Percentiles rank a stretch among this genome's conserved stretches.
Conservation (phyloP, 2,888 invertebrate genomes). For the Argyra leucocephala region DNA sequence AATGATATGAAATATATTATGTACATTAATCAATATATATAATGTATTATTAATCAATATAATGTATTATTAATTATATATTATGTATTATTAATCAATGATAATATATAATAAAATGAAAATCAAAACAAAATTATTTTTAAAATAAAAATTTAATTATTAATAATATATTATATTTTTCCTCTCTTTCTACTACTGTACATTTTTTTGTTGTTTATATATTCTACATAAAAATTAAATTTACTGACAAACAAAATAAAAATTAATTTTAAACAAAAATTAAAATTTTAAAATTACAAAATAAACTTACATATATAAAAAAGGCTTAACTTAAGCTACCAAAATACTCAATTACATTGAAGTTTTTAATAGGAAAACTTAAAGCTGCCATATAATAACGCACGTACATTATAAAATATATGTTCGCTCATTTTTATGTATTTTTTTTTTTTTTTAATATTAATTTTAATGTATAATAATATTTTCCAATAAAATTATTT, state of each 20-base stretch:
- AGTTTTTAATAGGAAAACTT: constrained; percentile 13
- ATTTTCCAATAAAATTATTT: background rate
- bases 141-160: too few relatives aligned
- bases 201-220: too few relatives aligned
- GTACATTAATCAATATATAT: too few relatives aligned
- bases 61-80: too few relatives aligned
- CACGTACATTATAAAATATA: background rate
- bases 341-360: constrained; percentile 20
- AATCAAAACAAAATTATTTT: too few relatives aligned
- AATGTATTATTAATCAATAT: too few relatives aligned
- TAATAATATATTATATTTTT: too few relatives aligned
- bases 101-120: too few relatives aligned
- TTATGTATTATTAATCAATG: too few relatives aligned
- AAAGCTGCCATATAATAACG: background rate
- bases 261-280: background rate
- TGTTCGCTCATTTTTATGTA: background rate
- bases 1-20: too few relatives aligned
- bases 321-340: constrained; percentile 24
- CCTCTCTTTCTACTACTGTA: too few relatives aligned
- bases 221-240: background rate
- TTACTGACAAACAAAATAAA: background rate
- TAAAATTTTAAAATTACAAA: background rate
- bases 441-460: background rate
- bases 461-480: background rate
- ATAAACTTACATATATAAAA: constrained; percentile 10